phyloP scores from a whole-genome alignment of 2,888 invertebrate genomes.

The Sesia bembeciformis region DNA sequence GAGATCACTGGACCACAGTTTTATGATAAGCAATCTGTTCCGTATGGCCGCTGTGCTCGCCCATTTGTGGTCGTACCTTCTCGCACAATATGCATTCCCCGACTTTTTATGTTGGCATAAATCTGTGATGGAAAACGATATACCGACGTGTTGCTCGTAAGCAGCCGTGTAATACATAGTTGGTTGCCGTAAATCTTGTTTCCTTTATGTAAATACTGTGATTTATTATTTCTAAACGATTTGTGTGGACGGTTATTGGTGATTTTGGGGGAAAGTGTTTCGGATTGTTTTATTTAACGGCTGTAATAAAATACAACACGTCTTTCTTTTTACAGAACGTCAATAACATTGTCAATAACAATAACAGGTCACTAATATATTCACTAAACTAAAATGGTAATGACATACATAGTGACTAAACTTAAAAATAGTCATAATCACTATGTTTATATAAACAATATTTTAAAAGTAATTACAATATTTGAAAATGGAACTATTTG shows the following conservation, averaged over 20 bases:
- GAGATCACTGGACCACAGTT: conserved; percentile 57
- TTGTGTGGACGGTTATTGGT: conserved; percentile 9
- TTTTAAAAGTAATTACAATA: no score
- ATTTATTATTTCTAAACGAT: conserved; percentile 8
- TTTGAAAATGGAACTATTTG: no score
- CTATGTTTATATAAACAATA: no score
- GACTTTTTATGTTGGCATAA: conserved; percentile 61
- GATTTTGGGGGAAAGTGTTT: conserved; percentile 7
- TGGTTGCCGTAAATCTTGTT: conserved; percentile 22
- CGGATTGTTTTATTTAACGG: conserved; percentile 1
- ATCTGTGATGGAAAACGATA: conserved; percentile 43
- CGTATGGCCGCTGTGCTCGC: conserved; percentile 27
- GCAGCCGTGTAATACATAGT: conserved; percentile 27
- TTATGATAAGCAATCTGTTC: conserved; percentile 66
- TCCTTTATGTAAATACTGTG: conserved; percentile 6
- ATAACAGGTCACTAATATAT: no score
- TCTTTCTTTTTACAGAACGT: background rate
- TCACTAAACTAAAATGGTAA: no score
- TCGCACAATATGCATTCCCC: conserved; percentile 59
- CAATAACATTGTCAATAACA: no score
- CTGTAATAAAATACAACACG: background rate
- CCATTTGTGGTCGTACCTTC: conserved; percentile 41
- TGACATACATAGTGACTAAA: no score
- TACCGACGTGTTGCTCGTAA: conserved; percentile 25
- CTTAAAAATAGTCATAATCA: no score